Percentiles rank a stretch among this genome's conserved stretches.
phyloP scores from a whole-genome alignment of 2,113 vertebrate genomes.

The Garra rufa region DNA sequence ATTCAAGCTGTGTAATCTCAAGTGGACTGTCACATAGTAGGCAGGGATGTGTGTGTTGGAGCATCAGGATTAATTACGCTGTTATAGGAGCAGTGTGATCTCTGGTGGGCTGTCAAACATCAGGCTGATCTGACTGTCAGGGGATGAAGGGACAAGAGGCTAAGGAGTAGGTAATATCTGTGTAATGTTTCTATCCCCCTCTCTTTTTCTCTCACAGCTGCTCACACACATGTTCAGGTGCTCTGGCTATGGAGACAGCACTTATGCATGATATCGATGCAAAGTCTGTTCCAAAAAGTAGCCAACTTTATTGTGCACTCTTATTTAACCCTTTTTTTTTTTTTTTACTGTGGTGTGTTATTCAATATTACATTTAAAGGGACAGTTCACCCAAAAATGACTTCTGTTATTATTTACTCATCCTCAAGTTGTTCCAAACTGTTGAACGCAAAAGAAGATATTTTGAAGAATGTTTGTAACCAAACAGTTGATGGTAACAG shows the following conservation, averaged over 20 bases:
- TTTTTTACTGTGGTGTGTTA: not conserved
- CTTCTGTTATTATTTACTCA: too few relatives aligned
- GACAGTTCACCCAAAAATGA: not conserved
- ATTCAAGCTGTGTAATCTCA: conserved; percentile 56
- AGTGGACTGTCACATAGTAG: conserved; percentile 49
- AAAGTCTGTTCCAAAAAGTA: not conserved
- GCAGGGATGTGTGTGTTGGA: conserved; percentile 43
- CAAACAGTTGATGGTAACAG: too few relatives aligned
- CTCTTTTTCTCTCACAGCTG: not conserved
- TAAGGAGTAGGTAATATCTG: conserved; percentile 24
- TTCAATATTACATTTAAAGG: not conserved
- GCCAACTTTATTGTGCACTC: not conserved
- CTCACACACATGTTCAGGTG: not conserved
- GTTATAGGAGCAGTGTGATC: conserved; percentile 36
- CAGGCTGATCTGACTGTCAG: conserved; percentile 38
- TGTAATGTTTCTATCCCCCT: conserved; percentile 4
- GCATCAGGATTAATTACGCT: conserved; percentile 49
- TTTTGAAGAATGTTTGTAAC: too few relatives aligned
- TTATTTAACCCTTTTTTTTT: too few relatives aligned
- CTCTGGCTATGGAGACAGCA: not conserved
- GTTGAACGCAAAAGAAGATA: too few relatives aligned
- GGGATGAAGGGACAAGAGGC: not conserved
- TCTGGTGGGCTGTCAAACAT: conserved; percentile 47
- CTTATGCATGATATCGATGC: not conserved
- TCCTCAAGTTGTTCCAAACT: too few relatives aligned